Evolutionary conservation across 2,113 vertebrate species (phyloP).

Genomic region (Sitta europaea): DNA sequence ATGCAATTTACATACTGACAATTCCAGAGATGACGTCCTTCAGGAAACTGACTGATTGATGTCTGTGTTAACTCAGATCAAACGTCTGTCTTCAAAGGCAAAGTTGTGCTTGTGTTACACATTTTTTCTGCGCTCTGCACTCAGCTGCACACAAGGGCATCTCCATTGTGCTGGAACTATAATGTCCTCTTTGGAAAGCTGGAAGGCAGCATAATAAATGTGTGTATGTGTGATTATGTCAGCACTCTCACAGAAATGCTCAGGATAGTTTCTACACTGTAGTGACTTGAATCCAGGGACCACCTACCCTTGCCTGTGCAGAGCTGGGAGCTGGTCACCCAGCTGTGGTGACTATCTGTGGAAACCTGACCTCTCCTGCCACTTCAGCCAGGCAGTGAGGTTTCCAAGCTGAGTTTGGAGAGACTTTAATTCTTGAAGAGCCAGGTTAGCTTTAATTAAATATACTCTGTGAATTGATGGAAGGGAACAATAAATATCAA

Average conservation of each 20-base stretch:
- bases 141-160: rapidly evolving
- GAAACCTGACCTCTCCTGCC: not conserved
- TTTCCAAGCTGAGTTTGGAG: not conserved
- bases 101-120: not conserved
- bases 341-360: not conserved
- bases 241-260: not conserved
- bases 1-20: not conserved
- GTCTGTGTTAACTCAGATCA: not conserved
- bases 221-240: not conserved
- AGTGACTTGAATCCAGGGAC: not conserved
- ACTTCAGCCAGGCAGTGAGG: not conserved
- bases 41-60: not conserved
- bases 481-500: not conserved
- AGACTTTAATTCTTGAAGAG: not conserved
- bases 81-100: not conserved
- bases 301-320: not conserved
- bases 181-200: not conserved
- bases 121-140: not conserved
- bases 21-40: not conserved
- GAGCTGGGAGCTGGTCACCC: not conserved
- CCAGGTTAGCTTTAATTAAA: not conserved
- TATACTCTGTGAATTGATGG: not conserved
- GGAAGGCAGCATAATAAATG: not conserved
- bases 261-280: not conserved
- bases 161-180: not conserved